Evolutionary conservation across 2,113 vertebrate species (phyloP), one percentile per base, ranked within the genome.

Genomic region (Callionymus lyra): DNA sequence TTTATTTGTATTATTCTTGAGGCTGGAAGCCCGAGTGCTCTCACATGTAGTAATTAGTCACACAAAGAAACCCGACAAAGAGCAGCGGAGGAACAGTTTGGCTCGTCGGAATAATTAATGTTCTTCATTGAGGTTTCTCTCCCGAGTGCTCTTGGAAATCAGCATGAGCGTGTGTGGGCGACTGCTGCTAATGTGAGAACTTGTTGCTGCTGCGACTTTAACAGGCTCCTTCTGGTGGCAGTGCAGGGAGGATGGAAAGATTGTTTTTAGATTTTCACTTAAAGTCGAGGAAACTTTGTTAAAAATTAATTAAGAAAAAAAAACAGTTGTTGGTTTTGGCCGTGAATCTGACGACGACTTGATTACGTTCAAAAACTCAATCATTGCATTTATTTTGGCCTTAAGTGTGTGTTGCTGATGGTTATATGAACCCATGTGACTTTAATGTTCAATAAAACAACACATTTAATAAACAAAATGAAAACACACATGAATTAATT

Each of bases 11-110:
- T 37, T 19, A 47, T 53, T 49, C 60, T 65, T 65, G 65, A 51
- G 56, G 54, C 53, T 58, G 39, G 72, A 72, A 71, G 73, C 65
- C 59, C 71, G 72, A 81, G 74, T 76, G 69, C 68, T 78, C 74
- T 83, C 78, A 78, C 74, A 76, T 80, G 72, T 64, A 69, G 78
- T 77, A 78, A 81, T 83, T 83, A 81, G 72, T 45, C 63, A 55
- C 31, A 54, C 67, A 47, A 70, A 69, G 58, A 53, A 62, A 17
- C 31, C 18, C 60, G 63, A 77, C 68, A 76, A 79, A 74, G 63
- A 42, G 63, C 61, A 68, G 64, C 65, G 52, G 65, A 70, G 55
- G 47, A 19, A 51, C 68, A 56, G 14, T 50, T 48, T 52, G 44
- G 37, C 53, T 53, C 50, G 50, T 31, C n/a, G 32, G 49, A 41